A percentile compares a stretch with the other conserved stretches of the same genome.
phyloP scores from a whole-genome alignment of 2,888 invertebrate species.

The Anorthoa munda region DNA sequence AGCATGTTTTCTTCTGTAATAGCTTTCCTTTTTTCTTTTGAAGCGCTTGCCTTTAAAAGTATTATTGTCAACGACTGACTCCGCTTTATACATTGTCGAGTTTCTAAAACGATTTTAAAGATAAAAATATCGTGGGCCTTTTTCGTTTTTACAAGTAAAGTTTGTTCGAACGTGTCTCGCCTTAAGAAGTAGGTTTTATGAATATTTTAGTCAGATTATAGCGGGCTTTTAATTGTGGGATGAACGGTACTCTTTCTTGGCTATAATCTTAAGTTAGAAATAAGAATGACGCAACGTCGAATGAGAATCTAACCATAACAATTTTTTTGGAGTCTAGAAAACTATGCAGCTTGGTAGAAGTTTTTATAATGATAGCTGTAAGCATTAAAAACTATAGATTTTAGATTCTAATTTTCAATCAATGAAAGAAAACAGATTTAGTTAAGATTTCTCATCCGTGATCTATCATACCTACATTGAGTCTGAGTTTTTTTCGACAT shows the following conservation, averaged over 20 bases:
- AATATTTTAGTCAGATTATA: conserved; percentile 30
- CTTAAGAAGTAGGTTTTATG: conserved; percentile 12
- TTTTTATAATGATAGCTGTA: too few relatives aligned
- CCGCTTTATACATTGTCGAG: conserved; percentile 45
- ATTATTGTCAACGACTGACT: conserved; percentile 59
- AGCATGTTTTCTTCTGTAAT: conserved; percentile 56
- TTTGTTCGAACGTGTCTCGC: conserved; percentile 25
- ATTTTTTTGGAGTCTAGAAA: too few relatives aligned
- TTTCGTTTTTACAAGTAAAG: conserved; percentile 42
- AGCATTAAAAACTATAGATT: too few relatives aligned
- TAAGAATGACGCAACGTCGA: not conserved
- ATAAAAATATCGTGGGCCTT: conserved; percentile 40
- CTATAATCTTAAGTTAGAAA: not conserved
- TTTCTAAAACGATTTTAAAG: conserved; percentile 47
- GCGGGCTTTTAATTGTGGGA: conserved; percentile 13
- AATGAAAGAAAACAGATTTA: too few relatives aligned
- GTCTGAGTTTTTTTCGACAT: too few relatives aligned
- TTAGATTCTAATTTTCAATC: too few relatives aligned
- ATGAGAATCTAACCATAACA: not conserved
- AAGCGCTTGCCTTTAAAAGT: conserved; percentile 46
- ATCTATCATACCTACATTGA: too few relatives aligned
- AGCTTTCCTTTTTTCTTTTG: conserved; percentile 48
- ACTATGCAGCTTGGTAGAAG: too few relatives aligned
- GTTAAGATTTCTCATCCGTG: too few relatives aligned
- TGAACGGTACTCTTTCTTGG: not conserved